Conservation (phyloP, 2,888 invertebrate species). For the Eudemis profundana region DNA sequence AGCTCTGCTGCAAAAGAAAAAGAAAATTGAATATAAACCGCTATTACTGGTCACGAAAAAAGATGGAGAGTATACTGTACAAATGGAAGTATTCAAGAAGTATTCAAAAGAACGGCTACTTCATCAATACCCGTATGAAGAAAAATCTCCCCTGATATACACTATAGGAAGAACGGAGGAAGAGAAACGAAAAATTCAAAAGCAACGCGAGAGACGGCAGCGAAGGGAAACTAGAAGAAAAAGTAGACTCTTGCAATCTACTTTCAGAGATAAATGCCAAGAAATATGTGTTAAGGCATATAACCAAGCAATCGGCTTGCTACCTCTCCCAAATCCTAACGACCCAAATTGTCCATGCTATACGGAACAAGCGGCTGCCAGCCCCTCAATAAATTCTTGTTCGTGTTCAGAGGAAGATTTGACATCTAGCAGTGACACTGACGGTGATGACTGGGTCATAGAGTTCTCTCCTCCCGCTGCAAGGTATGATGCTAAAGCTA, state of each 20-base stretch:
- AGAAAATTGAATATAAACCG: slow-evolving; percentile 76
- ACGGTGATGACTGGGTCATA: slow-evolving; percentile 77
- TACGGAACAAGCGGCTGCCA: slow-evolving; percentile 53
- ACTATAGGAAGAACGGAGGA: slow-evolving; percentile 76
- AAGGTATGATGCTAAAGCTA: slow-evolving; percentile 70
- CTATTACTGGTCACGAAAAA: slow-evolving; percentile 70
- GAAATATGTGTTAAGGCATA: slow-evolving; percentile 81
- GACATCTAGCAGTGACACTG: slow-evolving; percentile 73
- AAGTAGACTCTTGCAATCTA: slow-evolving; percentile 72
- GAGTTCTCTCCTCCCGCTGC: slow-evolving; percentile 77
- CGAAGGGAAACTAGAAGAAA: slow-evolving; percentile 76
- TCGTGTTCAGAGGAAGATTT: slow-evolving; percentile 74
- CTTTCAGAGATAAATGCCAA: slow-evolving; percentile 77
- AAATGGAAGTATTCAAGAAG: slow-evolving; percentile 80
- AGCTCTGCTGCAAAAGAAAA: slow-evolving; percentile 71
- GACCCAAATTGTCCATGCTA: slow-evolving; percentile 74
- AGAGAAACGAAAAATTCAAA: slow-evolving; percentile 69
- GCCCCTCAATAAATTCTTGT: slow-evolving; percentile 72
- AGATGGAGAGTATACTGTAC: slow-evolving; percentile 75
- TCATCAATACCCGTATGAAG: slow-evolving; percentile 78
- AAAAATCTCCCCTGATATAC: slow-evolving; percentile 73
- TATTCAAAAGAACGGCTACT: slow-evolving; percentile 74
- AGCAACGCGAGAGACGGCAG: slow-evolving; percentile 70
- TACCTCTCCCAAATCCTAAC: slow-evolving; percentile 73
- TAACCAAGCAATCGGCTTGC: slow-evolving; percentile 76